These are phyloP conservation scores for Gambusia holbrooki DNA, from an alignment of 2,113 vertebrate genomes.

Conservation along the genomic window DNA sequence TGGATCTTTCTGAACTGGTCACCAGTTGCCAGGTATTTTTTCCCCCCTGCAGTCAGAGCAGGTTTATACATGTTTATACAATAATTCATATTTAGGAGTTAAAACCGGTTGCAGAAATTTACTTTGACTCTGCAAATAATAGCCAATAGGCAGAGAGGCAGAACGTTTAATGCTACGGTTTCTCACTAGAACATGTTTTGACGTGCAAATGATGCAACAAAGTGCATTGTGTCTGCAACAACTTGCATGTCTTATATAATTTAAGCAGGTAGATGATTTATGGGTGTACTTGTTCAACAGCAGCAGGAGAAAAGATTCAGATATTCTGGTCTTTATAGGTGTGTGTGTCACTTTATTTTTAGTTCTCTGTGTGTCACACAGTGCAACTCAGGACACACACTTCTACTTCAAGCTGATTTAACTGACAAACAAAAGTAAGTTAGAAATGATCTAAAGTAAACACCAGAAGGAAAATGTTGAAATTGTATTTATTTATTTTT, in stretches of 20 bases:
- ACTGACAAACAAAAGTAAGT: neutral
- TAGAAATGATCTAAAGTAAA: neutral
- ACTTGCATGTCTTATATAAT: neutral
- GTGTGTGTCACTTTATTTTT: neutral
- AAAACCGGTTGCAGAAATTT: neutral
- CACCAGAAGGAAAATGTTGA: neutral
- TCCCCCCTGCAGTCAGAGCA: too few relatives aligned
- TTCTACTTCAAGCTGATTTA: neutral
- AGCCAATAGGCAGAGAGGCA: neutral
- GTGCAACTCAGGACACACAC: neutral
- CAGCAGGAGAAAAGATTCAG: too few relatives aligned
- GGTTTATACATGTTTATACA: too few relatives aligned
- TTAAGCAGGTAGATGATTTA: slow-evolving; percentile 13
- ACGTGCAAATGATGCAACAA: slow-evolving; percentile 21
- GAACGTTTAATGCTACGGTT: neutral
- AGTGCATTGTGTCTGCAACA: neutral
- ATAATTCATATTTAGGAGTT: neutral
- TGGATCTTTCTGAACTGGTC: neutral
- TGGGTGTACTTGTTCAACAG: neutral
- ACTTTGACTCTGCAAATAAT: neutral
- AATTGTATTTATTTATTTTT: neutral
- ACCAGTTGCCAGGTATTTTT: neutral
- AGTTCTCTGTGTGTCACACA: neutral
- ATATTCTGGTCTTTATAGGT: neutral
- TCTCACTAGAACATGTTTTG: slow-evolving; percentile 9